phyloP scores from a whole-genome alignment of 2,888 invertebrate species.

The Taenaris catops region DNA sequence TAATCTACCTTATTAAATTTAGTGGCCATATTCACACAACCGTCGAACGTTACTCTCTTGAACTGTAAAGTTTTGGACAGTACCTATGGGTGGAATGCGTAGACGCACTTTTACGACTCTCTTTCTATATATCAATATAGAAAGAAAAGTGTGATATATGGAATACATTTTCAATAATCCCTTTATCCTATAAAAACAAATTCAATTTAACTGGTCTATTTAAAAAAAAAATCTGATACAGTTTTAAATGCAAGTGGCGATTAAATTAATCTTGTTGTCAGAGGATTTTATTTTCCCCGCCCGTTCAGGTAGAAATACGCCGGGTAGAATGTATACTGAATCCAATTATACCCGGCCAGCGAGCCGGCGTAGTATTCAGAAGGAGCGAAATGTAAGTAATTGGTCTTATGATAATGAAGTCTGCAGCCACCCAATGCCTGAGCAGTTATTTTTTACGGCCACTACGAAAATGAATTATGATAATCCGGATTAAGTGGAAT shows the following conservation, averaged over 20 bases:
- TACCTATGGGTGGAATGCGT: too few relatives aligned
- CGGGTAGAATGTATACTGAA: slow-evolving; percentile 21
- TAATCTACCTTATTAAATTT: too few relatives aligned
- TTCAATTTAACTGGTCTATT: too few relatives aligned
- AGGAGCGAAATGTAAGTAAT: slow-evolving; percentile 35
- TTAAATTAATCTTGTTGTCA: slow-evolving; percentile 12
- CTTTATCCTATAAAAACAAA: too few relatives aligned
- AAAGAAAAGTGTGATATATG: too few relatives aligned
- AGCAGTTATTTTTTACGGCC: slow-evolving; percentile 34
- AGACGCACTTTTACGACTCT: too few relatives aligned
- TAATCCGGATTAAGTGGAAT: slow-evolving; percentile 21
- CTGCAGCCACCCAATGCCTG: slow-evolving; percentile 24
- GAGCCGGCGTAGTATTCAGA: slow-evolving; percentile 22
- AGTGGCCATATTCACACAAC: too few relatives aligned
- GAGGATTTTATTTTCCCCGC: slow-evolving; percentile 15
- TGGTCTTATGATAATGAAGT: slow-evolving; percentile 40
- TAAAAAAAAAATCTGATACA: not conserved
- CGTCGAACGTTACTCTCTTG: too few relatives aligned
- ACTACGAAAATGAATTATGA: slow-evolving; percentile 31
- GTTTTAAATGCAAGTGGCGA: slow-evolving; percentile 4
- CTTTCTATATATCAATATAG: too few relatives aligned
- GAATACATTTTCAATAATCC: too few relatives aligned
- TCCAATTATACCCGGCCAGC: slow-evolving; percentile 24
- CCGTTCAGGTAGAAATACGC: slow-evolving; percentile 20
- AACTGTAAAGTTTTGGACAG: too few relatives aligned